Conservation (phyloP, 1,140 invertebrate genomes). For the Thereuonema tuberculata region DNA sequence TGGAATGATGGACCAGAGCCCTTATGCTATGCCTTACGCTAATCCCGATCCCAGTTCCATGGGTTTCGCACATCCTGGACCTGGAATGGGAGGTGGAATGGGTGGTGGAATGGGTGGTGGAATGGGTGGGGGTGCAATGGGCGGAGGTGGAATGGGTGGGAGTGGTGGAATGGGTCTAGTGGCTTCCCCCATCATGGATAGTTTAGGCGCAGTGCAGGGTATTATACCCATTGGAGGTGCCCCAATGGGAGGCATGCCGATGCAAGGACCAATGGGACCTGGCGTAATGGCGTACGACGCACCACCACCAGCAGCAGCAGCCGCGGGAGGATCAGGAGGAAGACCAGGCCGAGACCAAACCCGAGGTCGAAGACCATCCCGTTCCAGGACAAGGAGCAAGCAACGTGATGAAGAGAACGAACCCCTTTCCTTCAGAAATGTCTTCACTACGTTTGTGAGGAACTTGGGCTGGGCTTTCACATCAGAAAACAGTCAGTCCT, state of each 20-base stretch:
- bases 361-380: background rate
- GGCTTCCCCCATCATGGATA: background rate
- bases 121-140: background rate
- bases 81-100: background rate
- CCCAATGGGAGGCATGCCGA: background rate
- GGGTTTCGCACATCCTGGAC: no score
- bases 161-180: background rate
- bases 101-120: background rate
- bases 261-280: background rate
- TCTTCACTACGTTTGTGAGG: slow-evolving; percentile 4
- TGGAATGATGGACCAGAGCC: background rate
- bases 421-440: slow-evolving; percentile 1
- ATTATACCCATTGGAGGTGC: background rate
- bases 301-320: no score
- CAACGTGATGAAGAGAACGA: background rate
- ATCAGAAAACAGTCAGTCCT: slow-evolving; percentile 1
- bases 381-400: background rate
- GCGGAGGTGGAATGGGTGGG: background rate
- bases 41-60: background rate
- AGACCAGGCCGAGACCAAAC: background rate
- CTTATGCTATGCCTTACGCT: background rate
- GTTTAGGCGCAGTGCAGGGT: background rate
- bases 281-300: no score
- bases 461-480: slow-evolving; percentile 6
- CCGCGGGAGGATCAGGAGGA: no score